A percentile compares a stretch with the other conserved stretches of the same genome.
Evolutionary conservation across 2,888 invertebrate genomes (phyloP).

Genomic region (Abscondita cerata): DNA sequence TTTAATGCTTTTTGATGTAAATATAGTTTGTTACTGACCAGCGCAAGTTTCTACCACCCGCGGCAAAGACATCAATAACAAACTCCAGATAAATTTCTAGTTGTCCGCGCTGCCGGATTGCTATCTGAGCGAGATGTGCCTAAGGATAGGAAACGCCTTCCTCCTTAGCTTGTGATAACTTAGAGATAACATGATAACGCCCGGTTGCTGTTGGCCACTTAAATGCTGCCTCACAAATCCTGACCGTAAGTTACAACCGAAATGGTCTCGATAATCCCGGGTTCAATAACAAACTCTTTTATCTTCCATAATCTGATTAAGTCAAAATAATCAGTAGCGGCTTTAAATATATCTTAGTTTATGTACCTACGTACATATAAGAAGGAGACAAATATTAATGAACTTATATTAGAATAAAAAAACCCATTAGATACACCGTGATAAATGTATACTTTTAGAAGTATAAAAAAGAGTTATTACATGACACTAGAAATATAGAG

Average conservation of each 20-base stretch:
- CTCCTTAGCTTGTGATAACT: constrained; percentile 47
- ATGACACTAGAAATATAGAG: constrained; percentile 37
- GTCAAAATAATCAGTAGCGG: constrained; percentile 23
- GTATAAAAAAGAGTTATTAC: constrained; percentile 39
- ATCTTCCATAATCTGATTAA: constrained; percentile 55
- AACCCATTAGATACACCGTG: constrained; percentile 20
- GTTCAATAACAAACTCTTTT: constrained; percentile 55
- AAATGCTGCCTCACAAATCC: constrained; percentile 50
- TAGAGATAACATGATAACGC: constrained; percentile 49
- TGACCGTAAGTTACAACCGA: constrained; percentile 47
- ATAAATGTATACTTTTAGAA: constrained; percentile 34
- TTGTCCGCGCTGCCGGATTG: constrained; percentile 42
- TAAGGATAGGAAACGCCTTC: constrained; percentile 32
- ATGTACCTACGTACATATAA: too few species aligned
- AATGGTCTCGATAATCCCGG: constrained; percentile 52
- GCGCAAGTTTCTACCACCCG: constrained; percentile 30
- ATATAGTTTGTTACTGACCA: constrained; percentile 31
- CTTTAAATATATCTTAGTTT: constrained; percentile 13
- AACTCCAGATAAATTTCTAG: constrained; percentile 40
- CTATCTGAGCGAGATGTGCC: constrained; percentile 38
- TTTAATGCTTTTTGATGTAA: constrained; percentile 23
- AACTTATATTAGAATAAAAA: constrained; percentile 26
- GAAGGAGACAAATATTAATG: constrained; percentile 15
- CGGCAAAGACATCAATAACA: constrained; percentile 37
- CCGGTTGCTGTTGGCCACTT: constrained; percentile 50